phyloP scores from a whole-genome alignment of 2,888 invertebrate genomes.

The Aleiodes alternator region DNA sequence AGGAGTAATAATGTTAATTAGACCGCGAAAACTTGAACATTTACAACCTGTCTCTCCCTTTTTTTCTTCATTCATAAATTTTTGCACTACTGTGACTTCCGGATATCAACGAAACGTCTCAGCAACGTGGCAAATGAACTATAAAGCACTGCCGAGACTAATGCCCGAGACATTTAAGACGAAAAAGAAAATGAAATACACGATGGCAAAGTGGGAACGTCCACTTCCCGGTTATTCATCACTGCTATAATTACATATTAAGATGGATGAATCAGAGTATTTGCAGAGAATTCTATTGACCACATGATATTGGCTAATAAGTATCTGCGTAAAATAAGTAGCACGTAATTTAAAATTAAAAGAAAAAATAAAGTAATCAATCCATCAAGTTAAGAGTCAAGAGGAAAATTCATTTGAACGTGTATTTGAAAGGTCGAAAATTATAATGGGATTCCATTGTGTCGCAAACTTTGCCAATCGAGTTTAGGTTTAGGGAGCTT shows the following conservation, averaged over 20 bases:
- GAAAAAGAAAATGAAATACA: conserved; percentile 27
- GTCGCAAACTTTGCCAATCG: conserved; percentile 8
- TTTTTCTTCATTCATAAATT: conserved; percentile 8
- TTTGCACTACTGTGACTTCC: neutral
- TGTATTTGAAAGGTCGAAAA: neutral
- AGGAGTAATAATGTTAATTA: conserved; percentile 47
- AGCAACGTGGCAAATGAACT: neutral
- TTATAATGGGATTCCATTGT: neutral
- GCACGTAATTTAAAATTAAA: neutral
- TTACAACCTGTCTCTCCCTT: neutral
- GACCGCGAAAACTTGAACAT: conserved; percentile 39
- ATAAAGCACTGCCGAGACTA: neutral
- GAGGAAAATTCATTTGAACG: neutral
- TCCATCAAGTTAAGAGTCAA: neutral
- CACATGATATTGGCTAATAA: neutral
- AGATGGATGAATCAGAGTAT: conserved; percentile 20
- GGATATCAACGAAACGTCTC: conserved; percentile 3
- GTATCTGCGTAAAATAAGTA: neutral
- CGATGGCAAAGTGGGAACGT: conserved; percentile 4
- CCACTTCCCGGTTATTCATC: conserved; percentile 47
- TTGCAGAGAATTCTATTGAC: neutral
- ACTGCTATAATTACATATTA: conserved; percentile 29
- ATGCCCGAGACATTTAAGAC: neutral
- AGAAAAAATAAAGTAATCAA: too few relatives aligned
- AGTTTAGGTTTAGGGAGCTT: conserved; percentile 19